A percentile compares a stretch with the other conserved stretches of the same genome.
Conservation (phyloP, 2,113 vertebrate genomes). For the Colius striatus region DNA sequence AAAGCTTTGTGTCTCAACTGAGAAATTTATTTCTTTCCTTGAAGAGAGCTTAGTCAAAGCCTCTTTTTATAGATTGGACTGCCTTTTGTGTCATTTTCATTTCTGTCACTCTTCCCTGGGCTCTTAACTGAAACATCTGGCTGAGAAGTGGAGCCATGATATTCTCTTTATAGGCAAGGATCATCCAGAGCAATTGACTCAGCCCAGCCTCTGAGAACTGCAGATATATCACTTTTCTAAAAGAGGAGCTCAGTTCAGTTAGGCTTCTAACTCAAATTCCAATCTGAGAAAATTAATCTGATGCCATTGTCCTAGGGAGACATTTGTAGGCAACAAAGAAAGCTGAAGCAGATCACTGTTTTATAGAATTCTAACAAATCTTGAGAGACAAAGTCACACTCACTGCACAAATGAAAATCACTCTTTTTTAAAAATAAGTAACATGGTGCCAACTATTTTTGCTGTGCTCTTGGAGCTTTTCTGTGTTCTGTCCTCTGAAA, state of each 20-base stretch:
- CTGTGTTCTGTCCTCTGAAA: background rate
- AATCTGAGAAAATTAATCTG: background rate
- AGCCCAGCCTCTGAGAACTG: background rate
- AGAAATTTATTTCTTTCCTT: background rate
- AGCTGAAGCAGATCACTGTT: background rate
- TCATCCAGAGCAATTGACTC: background rate
- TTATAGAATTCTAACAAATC: background rate
- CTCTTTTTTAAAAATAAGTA: background rate
- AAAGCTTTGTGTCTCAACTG: background rate
- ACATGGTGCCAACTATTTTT: background rate
- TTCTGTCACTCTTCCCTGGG: background rate
- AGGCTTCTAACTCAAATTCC: background rate
- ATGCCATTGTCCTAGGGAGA: background rate
- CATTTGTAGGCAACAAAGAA: background rate
- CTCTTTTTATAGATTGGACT: background rate
- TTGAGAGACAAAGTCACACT: background rate
- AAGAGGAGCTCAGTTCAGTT: background rate
- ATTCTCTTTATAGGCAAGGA: background rate
- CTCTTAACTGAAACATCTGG: background rate
- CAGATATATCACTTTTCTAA: background rate
- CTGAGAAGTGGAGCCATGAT: background rate
- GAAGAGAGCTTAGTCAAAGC: background rate
- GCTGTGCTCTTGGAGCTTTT: background rate
- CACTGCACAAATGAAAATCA: background rate
- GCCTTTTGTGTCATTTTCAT: background rate